These are phyloP conservation scores for Brachionus calyciflorus DNA, from an alignment of 1,140 invertebrate genomes.

Conservation along the genomic window DNA sequence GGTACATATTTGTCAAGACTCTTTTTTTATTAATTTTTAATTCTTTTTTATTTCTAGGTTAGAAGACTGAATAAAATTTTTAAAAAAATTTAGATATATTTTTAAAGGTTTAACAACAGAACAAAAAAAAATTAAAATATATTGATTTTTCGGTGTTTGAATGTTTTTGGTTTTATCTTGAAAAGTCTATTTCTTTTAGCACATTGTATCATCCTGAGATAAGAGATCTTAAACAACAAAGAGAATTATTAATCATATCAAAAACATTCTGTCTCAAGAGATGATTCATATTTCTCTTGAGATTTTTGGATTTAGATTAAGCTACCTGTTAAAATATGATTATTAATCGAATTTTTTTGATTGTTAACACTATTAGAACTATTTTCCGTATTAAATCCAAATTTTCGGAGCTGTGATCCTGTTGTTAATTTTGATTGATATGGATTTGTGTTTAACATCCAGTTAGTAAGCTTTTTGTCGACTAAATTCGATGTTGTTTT, in stretches of 20 bases:
- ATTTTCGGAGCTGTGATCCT: background rate
- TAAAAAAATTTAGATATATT: background rate
- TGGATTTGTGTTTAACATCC: background rate
- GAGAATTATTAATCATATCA: background rate
- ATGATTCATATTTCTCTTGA: too few relatives aligned
- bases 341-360: background rate
- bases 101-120: constrained; percentile 42
- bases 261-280: too few relatives aligned
- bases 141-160: background rate
- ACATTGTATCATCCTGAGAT: constrained; percentile 37
- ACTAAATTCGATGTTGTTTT: background rate
- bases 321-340: constrained; percentile 28
- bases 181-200: too few relatives aligned
- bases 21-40: too few relatives aligned
- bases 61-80: background rate
- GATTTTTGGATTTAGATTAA: too few relatives aligned
- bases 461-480: constrained; percentile 1
- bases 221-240: constrained; percentile 38
- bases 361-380: background rate
- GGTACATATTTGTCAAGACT: too few relatives aligned
- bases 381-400: background rate
- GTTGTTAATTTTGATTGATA: background rate
- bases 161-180: background rate
- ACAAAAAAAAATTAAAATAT: constrained; percentile 12
- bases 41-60: too few relatives aligned